Percentiles rank a stretch among this genome's conserved stretches.
Evolutionary conservation across 2,888 invertebrate genomes (phyloP).

Genomic region (Pheosia tremula): DNA sequence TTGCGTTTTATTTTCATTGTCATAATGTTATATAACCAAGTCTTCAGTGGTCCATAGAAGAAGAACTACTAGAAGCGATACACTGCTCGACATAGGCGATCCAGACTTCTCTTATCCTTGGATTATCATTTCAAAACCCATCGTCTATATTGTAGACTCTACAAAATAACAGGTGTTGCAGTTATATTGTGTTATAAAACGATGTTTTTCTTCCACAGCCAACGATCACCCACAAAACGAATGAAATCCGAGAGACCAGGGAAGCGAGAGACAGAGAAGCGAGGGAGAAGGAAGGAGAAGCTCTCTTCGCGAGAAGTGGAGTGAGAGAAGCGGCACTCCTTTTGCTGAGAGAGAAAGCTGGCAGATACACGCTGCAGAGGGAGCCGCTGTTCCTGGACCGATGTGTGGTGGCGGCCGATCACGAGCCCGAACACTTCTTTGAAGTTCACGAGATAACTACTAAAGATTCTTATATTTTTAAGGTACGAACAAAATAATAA

Average conservation of each 20-base stretch:
- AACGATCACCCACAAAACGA: constrained; percentile 88
- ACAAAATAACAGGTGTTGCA: too few relatives aligned
- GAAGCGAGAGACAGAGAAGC: constrained; percentile 76
- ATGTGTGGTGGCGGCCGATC: constrained; percentile 95
- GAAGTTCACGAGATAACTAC: constrained; percentile 97
- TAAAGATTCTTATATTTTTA: constrained; percentile 97
- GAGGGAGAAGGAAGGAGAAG: constrained; percentile 73
- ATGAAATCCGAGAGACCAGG: constrained; percentile 84
- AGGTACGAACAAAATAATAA: constrained; percentile 84
- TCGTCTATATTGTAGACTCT: too few relatives aligned
- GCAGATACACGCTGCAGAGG: constrained; percentile 92
- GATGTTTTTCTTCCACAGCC: constrained; percentile 76
- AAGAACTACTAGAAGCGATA: too few relatives aligned
- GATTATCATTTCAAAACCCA: too few relatives aligned
- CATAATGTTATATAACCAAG: too few relatives aligned
- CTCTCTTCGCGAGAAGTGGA: constrained; percentile 89
- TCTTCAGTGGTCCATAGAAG: too few relatives aligned
- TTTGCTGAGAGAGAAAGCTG: constrained; percentile 95
- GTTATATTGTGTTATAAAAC: neutral
- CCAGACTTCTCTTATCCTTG: too few relatives aligned
- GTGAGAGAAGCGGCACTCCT: constrained; percentile 95
- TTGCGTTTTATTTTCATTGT: too few relatives aligned
- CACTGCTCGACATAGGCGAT: too few relatives aligned
- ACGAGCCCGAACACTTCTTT: constrained; percentile 96
- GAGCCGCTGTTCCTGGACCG: constrained; percentile 96